A percentile compares a stretch with the other conserved stretches of the same genome.
Evolutionary conservation across 2,797 vertebrate species (phyloP).

Genomic region (Malacoraja senta): DNA sequence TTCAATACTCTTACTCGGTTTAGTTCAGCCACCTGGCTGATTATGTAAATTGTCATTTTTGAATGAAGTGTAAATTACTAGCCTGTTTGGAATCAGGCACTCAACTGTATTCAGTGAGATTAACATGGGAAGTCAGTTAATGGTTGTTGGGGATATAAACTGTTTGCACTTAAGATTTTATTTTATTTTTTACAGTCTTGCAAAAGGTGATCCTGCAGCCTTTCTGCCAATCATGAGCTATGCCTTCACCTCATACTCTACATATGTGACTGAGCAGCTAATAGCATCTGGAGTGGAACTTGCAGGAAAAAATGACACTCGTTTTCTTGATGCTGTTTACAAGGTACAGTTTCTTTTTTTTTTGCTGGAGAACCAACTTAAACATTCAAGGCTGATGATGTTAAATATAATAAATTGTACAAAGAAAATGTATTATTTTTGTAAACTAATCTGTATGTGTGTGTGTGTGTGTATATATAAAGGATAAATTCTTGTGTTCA

Average conservation of each 20-base stretch:
- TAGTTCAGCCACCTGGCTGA: neutral
- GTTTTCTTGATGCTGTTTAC: conserved; percentile 81
- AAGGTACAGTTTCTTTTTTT: conserved; percentile 65
- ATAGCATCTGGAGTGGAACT: conserved; percentile 71
- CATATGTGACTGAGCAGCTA: conserved; percentile 71
- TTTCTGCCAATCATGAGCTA: conserved; percentile 82
- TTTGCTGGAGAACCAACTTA: neutral
- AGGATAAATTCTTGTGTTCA: neutral
- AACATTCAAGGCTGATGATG: neutral
- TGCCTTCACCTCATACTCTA: conserved; percentile 79
- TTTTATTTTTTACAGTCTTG: conserved; percentile 59
- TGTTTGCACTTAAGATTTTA: neutral
- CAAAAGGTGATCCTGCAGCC: conserved; percentile 76
- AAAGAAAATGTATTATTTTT: neutral
- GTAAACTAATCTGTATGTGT: neutral
- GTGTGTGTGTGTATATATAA: neutral
- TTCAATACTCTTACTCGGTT: neutral
- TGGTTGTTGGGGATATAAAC: neutral
- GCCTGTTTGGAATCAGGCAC: neutral
- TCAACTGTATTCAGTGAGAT: neutral
- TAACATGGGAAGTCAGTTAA: neutral
- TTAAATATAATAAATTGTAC: neutral
- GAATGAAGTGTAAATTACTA: neutral
- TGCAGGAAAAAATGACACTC: conserved; percentile 77
- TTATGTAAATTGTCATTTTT: conserved; percentile 9